Evolutionary conservation across 2,888 invertebrate species (phyloP).

Genomic region (Cacoxenus indagator): DNA sequence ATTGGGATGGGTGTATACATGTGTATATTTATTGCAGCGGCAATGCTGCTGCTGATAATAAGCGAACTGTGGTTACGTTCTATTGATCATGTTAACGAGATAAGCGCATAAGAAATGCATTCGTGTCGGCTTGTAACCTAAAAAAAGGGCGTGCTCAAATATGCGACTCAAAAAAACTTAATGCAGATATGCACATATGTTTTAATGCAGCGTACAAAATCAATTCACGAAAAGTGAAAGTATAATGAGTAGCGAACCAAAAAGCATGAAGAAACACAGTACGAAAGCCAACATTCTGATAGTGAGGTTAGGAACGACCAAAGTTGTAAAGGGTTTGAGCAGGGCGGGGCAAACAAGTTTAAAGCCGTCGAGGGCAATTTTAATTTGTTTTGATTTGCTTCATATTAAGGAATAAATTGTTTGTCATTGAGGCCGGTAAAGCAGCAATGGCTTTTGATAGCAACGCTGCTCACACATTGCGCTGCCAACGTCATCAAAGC

Average conservation of each 20-base stretch:
- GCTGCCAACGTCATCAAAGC: constrained; percentile 27
- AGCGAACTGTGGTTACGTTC: not conserved
- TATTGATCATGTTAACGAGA: not conserved
- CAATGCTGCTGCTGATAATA: not conserved
- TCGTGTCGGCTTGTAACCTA: not conserved
- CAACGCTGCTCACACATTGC: too few species aligned
- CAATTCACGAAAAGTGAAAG: constrained; percentile 25
- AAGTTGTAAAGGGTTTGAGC: not conserved
- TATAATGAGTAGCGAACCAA: constrained; percentile 8
- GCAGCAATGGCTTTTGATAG: too few species aligned
- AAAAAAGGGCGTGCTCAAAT: not conserved
- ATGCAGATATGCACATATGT: not conserved
- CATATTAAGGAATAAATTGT: not conserved
- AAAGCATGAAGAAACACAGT: not conserved
- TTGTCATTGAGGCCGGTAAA: not conserved
- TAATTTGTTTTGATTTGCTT: not conserved
- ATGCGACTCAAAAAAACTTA: not conserved
- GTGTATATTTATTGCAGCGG: constrained; percentile 17
- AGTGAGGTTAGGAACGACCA: constrained; percentile 55
- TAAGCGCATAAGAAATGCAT: constrained; percentile 10
- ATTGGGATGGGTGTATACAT: not conserved
- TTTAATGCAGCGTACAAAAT: not conserved
- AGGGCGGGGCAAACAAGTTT: not conserved
- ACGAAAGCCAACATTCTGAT: too few species aligned
- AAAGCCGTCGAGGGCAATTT: not conserved